Evolutionary conservation across 2,888 invertebrate genomes (phyloP), one percentile per base, ranked within the genome.

Genomic region (Agrotis ipsilon): DNA sequence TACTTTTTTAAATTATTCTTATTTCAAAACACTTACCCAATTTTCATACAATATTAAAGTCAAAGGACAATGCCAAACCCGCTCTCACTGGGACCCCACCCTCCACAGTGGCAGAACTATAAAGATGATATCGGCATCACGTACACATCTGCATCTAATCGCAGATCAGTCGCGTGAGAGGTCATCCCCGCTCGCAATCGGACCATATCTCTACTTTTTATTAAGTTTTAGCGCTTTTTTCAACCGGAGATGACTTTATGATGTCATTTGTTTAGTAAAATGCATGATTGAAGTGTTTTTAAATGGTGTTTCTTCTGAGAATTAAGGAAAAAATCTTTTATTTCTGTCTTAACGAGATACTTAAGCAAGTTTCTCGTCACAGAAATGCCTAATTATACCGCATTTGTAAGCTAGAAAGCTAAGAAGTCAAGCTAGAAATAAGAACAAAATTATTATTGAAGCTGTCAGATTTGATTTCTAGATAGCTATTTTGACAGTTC

Each of bases 71-170:
- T 32, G 13, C 14, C 32, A 1, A 14, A 32, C 3, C 64, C 78
- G 80, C 80, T 68, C 21, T n/a, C 74, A 88, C 59, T 84, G 80
- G 13, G 59, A 70, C 91, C 87, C 67, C 65, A 78, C 83, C 70
- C 43, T 19, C 71, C 62, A 80, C 86, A 72, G 86, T 78, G 78
- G 85, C 84, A 83, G 69, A 51, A 82, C 77, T 66, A 75, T 69
- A 76, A 75, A 77, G 92, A 92, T 92, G 85, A 80, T 87, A 93
- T 93, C 93, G 72, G 69, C 78, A 84, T 91, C 93, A 93, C 93
- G 93, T 93, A 85, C 84, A 65, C 72, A 91, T 91, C 88, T 85
- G 75, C 84, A 91, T 91, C 90, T 90, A 84, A 93, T 92, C 91
- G 83, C 60, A 68, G 82, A 88, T 88, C 88, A 78, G 81, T 72